Conservation (phyloP, 2,113 vertebrate species). For the Thalassoma bifasciatum region DNA sequence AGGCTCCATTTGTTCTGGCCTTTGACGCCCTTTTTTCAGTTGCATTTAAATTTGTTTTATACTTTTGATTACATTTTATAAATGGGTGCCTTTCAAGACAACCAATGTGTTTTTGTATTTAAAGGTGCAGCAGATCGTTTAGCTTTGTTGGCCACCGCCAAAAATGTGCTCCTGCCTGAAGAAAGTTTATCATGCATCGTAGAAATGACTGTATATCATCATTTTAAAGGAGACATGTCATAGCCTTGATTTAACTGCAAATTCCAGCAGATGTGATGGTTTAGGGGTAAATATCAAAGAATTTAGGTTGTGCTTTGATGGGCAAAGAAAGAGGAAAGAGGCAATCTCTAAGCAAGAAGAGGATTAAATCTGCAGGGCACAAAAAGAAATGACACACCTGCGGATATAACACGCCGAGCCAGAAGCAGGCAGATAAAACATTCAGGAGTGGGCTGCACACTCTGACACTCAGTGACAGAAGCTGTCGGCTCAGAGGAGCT, state of each 20-base stretch:
- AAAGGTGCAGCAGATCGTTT: no score
- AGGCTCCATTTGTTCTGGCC: no score
- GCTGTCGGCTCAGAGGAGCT: slow-evolving; percentile 43
- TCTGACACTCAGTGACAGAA: slow-evolving; percentile 53
- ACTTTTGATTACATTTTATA: no score
- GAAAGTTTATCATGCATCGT: neutral
- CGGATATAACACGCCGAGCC: slow-evolving; percentile 41
- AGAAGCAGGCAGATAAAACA: slow-evolving; percentile 55
- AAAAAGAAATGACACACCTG: slow-evolving; percentile 47
- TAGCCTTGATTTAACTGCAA: neutral
- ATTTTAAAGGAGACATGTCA: neutral
- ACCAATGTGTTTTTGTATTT: no score
- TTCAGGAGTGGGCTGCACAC: slow-evolving; percentile 44
- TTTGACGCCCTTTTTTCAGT: no score
- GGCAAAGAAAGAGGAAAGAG: slow-evolving; percentile 13
- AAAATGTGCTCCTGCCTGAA: no score
- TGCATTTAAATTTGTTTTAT: no score
- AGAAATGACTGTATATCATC: neutral
- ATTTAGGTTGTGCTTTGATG: neutral
- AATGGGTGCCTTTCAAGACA: no score
- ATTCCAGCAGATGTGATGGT: neutral
- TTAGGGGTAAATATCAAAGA: neutral
- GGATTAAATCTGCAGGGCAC: slow-evolving; percentile 50
- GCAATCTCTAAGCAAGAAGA: slow-evolving; percentile 17
- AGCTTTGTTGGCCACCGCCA: no score